Conservation (phyloP, 2,888 invertebrate genomes). For the Agrenia bidenticulata region DNA sequence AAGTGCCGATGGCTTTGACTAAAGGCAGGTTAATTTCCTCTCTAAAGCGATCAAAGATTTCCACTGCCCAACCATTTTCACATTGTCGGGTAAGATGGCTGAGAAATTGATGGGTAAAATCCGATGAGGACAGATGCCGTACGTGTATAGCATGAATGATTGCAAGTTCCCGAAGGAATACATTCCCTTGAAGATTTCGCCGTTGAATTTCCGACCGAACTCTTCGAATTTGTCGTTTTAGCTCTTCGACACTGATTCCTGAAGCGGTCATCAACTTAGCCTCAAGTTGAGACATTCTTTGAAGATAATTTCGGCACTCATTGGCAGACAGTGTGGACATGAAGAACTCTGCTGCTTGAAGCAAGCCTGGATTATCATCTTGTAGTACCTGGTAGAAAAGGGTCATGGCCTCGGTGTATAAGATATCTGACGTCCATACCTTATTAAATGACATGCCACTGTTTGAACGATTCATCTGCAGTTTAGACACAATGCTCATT, state of each 20-base stretch:
- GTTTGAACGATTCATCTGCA: neutral
- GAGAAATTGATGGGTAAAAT: neutral
- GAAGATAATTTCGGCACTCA: neutral
- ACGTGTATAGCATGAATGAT: neutral
- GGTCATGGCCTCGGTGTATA: neutral
- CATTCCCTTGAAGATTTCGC: no score
- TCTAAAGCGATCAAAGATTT: neutral
- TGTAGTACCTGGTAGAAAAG: neutral
- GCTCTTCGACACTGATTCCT: neutral
- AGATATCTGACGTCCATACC: neutral
- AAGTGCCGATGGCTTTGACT: neutral
- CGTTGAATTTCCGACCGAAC: no score
- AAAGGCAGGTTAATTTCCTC: neutral
- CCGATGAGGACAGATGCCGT: neutral
- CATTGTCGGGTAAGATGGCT: neutral
- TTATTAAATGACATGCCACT: neutral
- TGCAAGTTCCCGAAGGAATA: no score
- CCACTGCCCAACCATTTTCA: neutral
- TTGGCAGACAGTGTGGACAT: neutral
- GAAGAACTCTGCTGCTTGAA: neutral
- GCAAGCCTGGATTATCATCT: neutral
- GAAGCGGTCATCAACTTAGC: neutral
- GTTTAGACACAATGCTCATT: no score
- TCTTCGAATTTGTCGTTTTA: no score
- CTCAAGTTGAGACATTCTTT: neutral